These are phyloP conservation scores for Platycnemis pennipes DNA, from an alignment of 2,888 invertebrate species.

Conservation along the genomic window DNA sequence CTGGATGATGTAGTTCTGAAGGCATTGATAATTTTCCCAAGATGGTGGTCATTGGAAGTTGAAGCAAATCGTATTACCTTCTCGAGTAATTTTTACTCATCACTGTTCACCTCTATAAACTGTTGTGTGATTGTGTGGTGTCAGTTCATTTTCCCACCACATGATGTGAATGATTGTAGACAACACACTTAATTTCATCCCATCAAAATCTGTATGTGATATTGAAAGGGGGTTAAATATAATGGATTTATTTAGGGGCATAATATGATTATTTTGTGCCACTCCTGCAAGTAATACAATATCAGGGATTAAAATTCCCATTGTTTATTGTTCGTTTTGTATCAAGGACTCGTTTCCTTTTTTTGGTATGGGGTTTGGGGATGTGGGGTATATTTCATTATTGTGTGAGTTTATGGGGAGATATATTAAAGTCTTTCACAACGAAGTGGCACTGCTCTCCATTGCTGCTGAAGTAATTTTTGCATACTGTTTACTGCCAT, in stretches of 20 bases:
- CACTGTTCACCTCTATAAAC: conserved; percentile 49
- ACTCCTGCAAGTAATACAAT: conserved; percentile 43
- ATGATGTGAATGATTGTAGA: too few relatives aligned
- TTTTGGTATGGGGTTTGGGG: conserved; percentile 60
- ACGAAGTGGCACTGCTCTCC: conserved; percentile 46
- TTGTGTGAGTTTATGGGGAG: conserved; percentile 57
- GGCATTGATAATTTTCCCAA: conserved; percentile 35
- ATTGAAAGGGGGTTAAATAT: conserved; percentile 42
- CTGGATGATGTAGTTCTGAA: neutral
- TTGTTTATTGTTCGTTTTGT: conserved; percentile 57
- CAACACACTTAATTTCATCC: conserved; percentile 33
- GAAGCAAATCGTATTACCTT: conserved; percentile 13
- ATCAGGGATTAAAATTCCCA: conserved; percentile 23
- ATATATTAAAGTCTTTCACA: conserved; percentile 65
- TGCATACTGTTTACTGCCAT: conserved; percentile 47
- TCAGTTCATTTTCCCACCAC: conserved; percentile 41
- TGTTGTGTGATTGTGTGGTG: conserved; percentile 58
- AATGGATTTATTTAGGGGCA: conserved; percentile 52
- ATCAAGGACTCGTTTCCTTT: conserved; percentile 52
- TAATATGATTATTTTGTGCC: conserved; percentile 40
- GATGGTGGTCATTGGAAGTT: neutral
- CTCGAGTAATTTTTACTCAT: conserved; percentile 55
- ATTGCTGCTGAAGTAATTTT: conserved; percentile 58
- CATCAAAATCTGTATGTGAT: conserved; percentile 60
- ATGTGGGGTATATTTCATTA: conserved; percentile 42